A percentile compares a stretch with the other conserved stretches of the same genome.
Evolutionary conservation across 2,797 vertebrate genomes (phyloP).

Genomic region (Alauda arvensis): DNA sequence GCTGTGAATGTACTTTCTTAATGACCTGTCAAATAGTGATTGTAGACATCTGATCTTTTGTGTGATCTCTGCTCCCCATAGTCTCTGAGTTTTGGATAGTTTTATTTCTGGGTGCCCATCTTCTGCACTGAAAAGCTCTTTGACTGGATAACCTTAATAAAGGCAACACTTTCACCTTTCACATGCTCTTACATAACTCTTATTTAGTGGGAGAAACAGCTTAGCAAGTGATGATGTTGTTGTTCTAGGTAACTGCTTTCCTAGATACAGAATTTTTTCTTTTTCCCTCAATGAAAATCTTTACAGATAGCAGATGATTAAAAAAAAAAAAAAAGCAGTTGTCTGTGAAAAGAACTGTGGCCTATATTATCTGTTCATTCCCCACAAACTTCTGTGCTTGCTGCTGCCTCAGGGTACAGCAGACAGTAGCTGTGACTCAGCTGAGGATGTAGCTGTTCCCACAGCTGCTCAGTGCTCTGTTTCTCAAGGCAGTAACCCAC

Average conservation of each 20-base stretch:
- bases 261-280: background rate
- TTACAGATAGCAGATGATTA: background rate
- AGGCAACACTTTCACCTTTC: background rate
- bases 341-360: background rate
- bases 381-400: background rate
- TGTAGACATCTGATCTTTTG: background rate
- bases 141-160: background rate
- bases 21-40: background rate
- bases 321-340: background rate
- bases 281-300: background rate
- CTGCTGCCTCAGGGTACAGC: background rate
- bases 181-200: background rate
- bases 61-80: background rate
- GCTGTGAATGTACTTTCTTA: background rate
- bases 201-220: background rate
- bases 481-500: background rate
- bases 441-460: background rate
- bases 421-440: background rate
- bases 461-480: background rate
- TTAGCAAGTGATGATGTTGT: background rate
- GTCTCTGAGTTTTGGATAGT: background rate
- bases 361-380: background rate
- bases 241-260: background rate
- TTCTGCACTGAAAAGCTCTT: background rate
- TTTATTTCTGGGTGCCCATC: background rate